Evolutionary conservation across 2,113 vertebrate genomes (phyloP).

Genomic region (Chaetops frenatus): DNA sequence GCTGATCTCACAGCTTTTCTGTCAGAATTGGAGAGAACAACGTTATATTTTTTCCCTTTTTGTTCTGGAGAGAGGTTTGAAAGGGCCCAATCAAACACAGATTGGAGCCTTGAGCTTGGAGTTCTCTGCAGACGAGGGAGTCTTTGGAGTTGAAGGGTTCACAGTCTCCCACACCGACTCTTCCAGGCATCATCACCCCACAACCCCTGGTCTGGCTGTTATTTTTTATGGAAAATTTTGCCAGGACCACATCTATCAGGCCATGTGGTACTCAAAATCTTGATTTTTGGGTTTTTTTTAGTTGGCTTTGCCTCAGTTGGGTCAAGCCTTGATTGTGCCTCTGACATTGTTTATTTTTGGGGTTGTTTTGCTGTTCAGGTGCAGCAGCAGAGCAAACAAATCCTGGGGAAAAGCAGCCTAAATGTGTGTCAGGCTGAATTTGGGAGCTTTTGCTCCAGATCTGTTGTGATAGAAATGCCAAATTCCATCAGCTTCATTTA

Average conservation of each 20-base stretch:
- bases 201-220: rapidly evolving
- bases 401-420: background rate
- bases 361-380: background rate
- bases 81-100: slow-evolving; percentile 5
- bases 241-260: background rate
- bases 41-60: background rate
- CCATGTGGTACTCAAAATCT: rapidly evolving
- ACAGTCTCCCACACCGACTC: background rate
- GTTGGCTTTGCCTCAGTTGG: background rate
- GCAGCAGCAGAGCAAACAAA: background rate
- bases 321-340: too few species aligned
- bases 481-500: slow-evolving; percentile 11
- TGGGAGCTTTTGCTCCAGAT: slow-evolving; percentile 1
- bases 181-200: background rate
- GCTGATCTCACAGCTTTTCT: background rate
- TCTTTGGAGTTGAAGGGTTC: background rate
- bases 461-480: slow-evolving; percentile 26
- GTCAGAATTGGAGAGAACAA: background rate
- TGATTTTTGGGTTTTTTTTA: rapidly evolving
- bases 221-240: background rate
- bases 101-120: background rate
- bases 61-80: background rate
- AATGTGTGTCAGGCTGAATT: slow-evolving; percentile 2
- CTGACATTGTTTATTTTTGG: background rate
- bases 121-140: background rate